Evolutionary conservation across 2,888 invertebrate genomes (phyloP), one percentile per base, ranked within the genome.

Genomic region (Cephus rjabovi): DNA sequence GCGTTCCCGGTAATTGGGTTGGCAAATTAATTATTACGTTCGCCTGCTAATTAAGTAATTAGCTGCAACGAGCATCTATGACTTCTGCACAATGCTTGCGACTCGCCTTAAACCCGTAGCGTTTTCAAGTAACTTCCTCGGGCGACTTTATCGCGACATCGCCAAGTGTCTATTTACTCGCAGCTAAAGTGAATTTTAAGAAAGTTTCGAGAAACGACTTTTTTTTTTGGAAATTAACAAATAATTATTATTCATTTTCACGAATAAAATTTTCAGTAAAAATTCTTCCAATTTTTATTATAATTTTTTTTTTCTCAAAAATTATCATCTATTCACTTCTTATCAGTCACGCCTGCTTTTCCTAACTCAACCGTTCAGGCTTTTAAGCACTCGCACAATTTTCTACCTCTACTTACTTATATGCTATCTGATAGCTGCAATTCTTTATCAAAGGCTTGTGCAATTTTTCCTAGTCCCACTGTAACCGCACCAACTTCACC

Each of bases 21-120:
- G 80, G 80, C 82, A 75, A 81, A 84, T 85, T 81, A 85, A 84
- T 85, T 83, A 84, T 82, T 85, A 81, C 84, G 81, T 84, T 84
- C 81, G 77, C 81, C 80, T 79, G 76, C 82, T 84, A 84, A 85
- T 85, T 83, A 84, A 80, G 80, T 82, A 83, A 85, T 84, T 84
- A 83, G 83, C 78, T 76, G 68, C 79, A 77, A 79, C 56, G 56
- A 23, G 2, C 23, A 1, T 56, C 56, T 56, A 40, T 40, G 15
- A 56, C 56, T 56, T 56, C 2, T 56, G 56, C 23, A 56, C 56
- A 56, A 56, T 56, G 56, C 9, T 56, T 9, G 23, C 56, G 56
- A 56, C 23, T 23, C 56, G 6, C 23, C 23, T 56, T 56, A 9
- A 9, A 6, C 6, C 56, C 56, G 56, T 56, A 35, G 56, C 56